Conservation (phyloP, 1,140 invertebrate species). For the Orchestia grillus region DNA sequence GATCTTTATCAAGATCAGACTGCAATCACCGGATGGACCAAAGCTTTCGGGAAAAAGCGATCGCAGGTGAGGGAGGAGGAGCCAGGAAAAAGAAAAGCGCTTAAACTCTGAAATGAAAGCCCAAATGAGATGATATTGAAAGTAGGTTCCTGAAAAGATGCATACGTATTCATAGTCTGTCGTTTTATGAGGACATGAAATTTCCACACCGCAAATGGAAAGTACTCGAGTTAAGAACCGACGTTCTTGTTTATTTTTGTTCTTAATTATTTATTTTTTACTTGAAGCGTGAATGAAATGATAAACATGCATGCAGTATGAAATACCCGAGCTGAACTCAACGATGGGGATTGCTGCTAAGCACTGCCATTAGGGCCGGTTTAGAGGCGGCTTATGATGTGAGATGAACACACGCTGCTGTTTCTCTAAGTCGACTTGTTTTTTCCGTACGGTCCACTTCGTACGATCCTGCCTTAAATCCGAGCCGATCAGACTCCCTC, state of each 20-base stretch:
- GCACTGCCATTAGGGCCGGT: not conserved
- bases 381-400: not conserved
- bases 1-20: not conserved
- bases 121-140: not conserved
- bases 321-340: not conserved
- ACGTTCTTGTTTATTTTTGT: not conserved
- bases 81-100: not conserved
- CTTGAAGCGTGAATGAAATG: not conserved
- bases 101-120: not conserved
- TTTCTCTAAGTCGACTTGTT: not conserved
- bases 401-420: not conserved
- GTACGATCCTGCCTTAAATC: not conserved
- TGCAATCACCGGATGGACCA: not conserved
- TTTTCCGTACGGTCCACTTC: not conserved
- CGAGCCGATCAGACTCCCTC: not conserved
- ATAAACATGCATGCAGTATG: not conserved
- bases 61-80: not conserved
- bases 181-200: not conserved
- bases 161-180: not conserved
- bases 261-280: not conserved
- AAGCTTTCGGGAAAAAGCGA: not conserved
- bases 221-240: not conserved
- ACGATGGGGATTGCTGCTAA: not conserved
- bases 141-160: not conserved
- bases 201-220: not conserved